These are phyloP conservation scores for Oegoconia quadripuncta DNA, from an alignment of 2,888 invertebrate genomes.

Conservation along the genomic window DNA sequence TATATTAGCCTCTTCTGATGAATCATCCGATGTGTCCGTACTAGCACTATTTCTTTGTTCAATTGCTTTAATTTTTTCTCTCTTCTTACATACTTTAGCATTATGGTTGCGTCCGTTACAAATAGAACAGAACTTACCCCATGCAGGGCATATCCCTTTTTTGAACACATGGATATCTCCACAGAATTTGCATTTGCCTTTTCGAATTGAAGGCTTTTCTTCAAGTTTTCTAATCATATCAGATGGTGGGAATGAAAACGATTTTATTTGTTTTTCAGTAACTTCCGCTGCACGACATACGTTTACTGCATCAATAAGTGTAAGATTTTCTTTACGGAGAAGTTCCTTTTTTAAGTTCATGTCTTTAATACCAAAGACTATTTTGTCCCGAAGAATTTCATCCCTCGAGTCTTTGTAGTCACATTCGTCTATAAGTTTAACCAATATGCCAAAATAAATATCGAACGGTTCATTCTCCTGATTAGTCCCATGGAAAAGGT, in stretches of 20 bases:
- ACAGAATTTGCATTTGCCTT: slow-evolving; percentile 1
- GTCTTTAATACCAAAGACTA: not conserved
- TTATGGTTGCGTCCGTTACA: slow-evolving; percentile 10
- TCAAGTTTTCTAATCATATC: not conserved
- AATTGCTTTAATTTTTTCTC: not conserved
- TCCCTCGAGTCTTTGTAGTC: not conserved
- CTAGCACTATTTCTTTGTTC: too few relatives aligned
- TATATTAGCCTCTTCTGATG: too few relatives aligned
- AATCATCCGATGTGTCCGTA: not conserved
- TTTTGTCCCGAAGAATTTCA: not conserved
- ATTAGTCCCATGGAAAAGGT: not conserved
- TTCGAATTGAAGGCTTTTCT: not conserved
- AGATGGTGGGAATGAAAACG: not conserved
- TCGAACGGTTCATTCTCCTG: slow-evolving; percentile 1
- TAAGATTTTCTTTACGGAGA: slow-evolving; percentile 4
- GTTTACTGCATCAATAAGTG: slow-evolving; percentile 1
- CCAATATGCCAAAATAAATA: not conserved
- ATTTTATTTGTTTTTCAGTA: slow-evolving; percentile 2
- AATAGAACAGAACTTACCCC: slow-evolving; percentile 4
- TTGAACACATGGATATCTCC: slow-evolving; percentile 2
- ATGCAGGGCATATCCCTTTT: slow-evolving; percentile 9
- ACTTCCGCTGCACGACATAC: slow-evolving; percentile 1
- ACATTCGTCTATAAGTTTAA: not conserved
- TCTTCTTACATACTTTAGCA: slow-evolving; percentile 12
- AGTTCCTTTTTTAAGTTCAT: slow-evolving; percentile 2